phyloP scores from a whole-genome alignment of 2,113 vertebrate species.

The Toxotes jaculatrix region DNA sequence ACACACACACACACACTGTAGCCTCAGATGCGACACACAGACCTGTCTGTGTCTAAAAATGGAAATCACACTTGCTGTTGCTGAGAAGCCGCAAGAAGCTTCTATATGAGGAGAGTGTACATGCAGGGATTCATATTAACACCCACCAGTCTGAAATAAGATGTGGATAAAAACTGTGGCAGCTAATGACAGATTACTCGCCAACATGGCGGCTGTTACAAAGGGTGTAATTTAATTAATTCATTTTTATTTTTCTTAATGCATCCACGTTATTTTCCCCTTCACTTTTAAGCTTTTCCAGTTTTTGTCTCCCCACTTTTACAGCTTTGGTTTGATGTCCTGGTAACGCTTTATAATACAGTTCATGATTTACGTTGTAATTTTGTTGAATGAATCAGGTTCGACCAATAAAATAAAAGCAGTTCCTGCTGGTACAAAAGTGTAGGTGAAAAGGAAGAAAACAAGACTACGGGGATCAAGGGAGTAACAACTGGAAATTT shows the following conservation, averaged over 20 bases:
- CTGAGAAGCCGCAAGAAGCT: conserved; percentile 70
- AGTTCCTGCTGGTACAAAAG: neutral
- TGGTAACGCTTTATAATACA: neutral
- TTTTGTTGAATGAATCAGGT: neutral
- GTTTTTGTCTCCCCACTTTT: neutral
- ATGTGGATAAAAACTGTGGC: conserved; percentile 7
- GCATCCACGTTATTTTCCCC: neutral
- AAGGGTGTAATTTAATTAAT: neutral
- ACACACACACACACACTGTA: conserved; percentile 37
- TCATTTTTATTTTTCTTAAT: neutral
- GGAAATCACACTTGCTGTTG: conserved; percentile 75
- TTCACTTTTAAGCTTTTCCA: too few relatives aligned
- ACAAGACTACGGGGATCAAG: neutral
- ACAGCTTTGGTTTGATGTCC: neutral
- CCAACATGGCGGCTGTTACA: neutral
- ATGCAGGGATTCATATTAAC: conserved; percentile 17
- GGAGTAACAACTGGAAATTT: neutral
- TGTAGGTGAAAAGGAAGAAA: neutral
- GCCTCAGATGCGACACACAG: conserved; percentile 66
- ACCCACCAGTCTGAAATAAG: neutral
- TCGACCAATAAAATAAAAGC: neutral
- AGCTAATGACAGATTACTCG: conserved; percentile 3
- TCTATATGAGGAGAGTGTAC: conserved; percentile 27
- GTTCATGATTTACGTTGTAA: neutral
- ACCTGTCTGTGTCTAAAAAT: conserved; percentile 77